Base-by-base conservation (phyloP, 2,797 vertebrate species). In the Spinus olivaceus region DNA sequence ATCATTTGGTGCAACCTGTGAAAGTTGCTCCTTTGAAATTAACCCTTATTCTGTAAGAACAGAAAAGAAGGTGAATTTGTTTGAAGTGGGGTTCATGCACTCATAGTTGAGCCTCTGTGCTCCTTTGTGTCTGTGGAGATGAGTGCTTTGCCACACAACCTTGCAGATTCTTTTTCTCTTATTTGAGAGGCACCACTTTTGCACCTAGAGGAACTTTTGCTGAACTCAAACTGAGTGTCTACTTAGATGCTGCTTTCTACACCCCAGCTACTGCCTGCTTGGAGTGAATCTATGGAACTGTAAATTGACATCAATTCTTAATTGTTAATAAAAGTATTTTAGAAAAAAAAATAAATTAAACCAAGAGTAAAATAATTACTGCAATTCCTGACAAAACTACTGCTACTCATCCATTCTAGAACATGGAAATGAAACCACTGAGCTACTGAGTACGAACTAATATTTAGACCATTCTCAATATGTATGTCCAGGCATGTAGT, bases 401-500 rank as follows among this genome's bases (percentile, higher is more conserved):
- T 60, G 56, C n/a, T 41, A 60, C 8, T 82, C 20, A 79, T 14
- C 15, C 25, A 20, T 46, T 77, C 42, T 27, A 56, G n/a, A 87
- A 81, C 18, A 18, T 3, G 10, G 50, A 69, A 33, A 59, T 20
- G 2, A 73, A 81, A 64, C 17, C 50, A 49, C 11, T 70, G 57
- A 41, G 13, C 28, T 67, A 32, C 32, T 47, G 21, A 71, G 32
- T 77, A n/a, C 19, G 50, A 87, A 70, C 19, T 14, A 63, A 5
- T 71, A 80, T 28, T 61, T 70, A 74, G 51, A 70, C 8, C 21
- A 64, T 23, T 46, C 30, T 69, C 30, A 50, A 12, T 20, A 59
- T 3, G 0, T 41, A 46, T 8, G 8, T 56, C 17, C n/a, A 56
- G 11, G 4, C 23, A 4, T 24, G 13, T 4, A 32, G 35, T 50